Percentiles rank a stretch among this genome's conserved stretches.
These are phyloP conservation scores for Lasioglossum baleicum DNA, from an alignment of 1,140 invertebrate genomes.

Conservation along the genomic window DNA sequence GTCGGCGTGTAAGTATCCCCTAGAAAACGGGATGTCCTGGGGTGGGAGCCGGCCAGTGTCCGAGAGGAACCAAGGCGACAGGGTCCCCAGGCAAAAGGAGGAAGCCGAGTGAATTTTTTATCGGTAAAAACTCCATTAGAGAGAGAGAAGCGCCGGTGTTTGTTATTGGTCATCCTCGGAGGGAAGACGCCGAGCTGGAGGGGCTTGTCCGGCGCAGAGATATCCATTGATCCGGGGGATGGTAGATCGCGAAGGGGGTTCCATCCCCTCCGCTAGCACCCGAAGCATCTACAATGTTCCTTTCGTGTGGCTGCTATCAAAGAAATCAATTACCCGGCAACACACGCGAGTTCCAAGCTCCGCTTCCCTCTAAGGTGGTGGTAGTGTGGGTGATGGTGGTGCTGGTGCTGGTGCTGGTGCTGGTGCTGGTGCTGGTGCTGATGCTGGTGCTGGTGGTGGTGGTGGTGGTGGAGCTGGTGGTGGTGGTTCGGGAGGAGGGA, in stretches of 20 bases:
- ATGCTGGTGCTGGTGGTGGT: not conserved
- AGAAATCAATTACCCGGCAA: conserved; percentile 75
- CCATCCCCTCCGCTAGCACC: conserved; percentile 45
- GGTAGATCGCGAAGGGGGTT: conserved; percentile 62
- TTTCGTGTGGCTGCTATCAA: conserved; percentile 70
- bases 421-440: not conserved
- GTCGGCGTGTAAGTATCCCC: conserved; percentile 50
- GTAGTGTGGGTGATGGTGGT: not conserved
- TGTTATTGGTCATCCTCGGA: conserved; percentile 78
- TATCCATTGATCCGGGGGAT: conserved; percentile 75
- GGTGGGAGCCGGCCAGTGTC: conserved; percentile 34
- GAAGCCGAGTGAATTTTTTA: conserved; percentile 78
- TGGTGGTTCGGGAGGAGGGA: conserved; percentile 1
- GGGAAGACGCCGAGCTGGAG: conserved; percentile 50
- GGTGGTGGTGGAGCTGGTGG: not conserved
- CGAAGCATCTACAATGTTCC: conserved; percentile 67
- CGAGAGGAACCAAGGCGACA: conserved; percentile 39
- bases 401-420: not conserved
- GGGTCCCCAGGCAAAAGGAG: conserved; percentile 63
- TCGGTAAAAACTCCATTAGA: conserved; percentile 80
- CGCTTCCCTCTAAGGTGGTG: conserved; percentile 33
- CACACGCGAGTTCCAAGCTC: conserved; percentile 57
- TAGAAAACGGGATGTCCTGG: conserved; percentile 32
- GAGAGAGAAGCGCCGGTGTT: conserved; percentile 76
- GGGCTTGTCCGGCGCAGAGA: conserved; percentile 70